phyloP scores from a whole-genome alignment of 2,797 vertebrate species.

The Cynopterus sphinx region DNA sequence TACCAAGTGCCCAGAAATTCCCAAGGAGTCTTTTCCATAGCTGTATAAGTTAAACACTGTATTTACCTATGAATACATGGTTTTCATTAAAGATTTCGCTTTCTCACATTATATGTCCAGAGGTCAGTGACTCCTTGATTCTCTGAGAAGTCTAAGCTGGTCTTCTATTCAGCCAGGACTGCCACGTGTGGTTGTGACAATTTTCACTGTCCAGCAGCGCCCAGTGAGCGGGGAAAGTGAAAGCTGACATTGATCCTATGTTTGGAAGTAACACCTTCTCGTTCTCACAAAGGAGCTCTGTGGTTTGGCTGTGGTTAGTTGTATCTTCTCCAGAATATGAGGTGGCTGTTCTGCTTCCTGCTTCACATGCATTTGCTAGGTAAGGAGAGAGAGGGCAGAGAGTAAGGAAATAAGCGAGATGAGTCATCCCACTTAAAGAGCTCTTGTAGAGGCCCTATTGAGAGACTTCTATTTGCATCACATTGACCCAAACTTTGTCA shows the following conservation, averaged over 20 bases:
- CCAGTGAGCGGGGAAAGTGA: background rate
- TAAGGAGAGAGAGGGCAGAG: background rate
- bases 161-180: background rate
- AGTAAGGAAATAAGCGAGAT: background rate
- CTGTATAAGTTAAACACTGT: background rate
- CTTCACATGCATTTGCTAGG: background rate
- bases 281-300: background rate
- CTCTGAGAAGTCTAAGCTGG: background rate
- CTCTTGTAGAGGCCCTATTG: background rate
- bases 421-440: background rate
- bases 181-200: background rate
- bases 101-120: background rate
- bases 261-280: background rate
- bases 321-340: background rate
- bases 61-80: background rate
- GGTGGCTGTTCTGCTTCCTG: background rate
- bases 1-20: background rate
- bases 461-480: background rate
- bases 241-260: background rate
- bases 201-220: background rate
- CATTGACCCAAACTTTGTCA: background rate
- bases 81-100: background rate
- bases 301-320: background rate
- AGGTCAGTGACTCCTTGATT: background rate
- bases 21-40: background rate